phyloP scores from a whole-genome alignment of 2,113 vertebrate species.

The Melanerpes formicivorus region DNA sequence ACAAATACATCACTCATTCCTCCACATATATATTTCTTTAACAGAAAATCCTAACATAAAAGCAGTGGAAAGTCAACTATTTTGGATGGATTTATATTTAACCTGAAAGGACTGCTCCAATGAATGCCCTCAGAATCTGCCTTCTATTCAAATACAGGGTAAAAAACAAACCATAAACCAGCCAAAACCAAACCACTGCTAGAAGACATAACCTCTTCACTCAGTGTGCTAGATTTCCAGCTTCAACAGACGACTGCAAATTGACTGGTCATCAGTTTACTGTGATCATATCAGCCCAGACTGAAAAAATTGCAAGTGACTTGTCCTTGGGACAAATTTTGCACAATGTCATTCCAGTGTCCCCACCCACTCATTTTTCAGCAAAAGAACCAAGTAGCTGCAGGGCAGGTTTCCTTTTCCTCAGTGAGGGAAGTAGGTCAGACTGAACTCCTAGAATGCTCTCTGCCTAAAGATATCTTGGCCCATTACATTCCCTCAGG shows the following conservation, averaged over 20 bases:
- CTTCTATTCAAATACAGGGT: neutral
- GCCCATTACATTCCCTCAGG: neutral
- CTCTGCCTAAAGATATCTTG: neutral
- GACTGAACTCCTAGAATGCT: neutral
- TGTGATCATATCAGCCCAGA: neutral
- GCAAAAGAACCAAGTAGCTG: neutral
- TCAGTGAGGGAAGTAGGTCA: neutral
- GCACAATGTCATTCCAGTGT: neutral
- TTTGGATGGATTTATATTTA: neutral
- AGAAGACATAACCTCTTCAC: neutral
- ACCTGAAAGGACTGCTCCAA: neutral
- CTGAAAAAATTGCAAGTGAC: conserved; percentile 17
- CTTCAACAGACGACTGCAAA: neutral
- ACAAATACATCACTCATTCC: neutral
- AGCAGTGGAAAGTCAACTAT: neutral
- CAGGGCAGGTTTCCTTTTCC: conserved; percentile 6
- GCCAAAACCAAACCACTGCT: neutral
- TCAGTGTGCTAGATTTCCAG: neutral
- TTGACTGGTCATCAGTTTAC: neutral
- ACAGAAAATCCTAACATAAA: neutral
- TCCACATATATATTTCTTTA: neutral
- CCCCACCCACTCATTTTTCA: neutral
- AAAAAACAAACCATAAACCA: neutral
- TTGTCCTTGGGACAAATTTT: conserved; percentile 35
- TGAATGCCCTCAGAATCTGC: neutral